phyloP scores from a whole-genome alignment of 2,888 invertebrate species.

The Melieria crassipennis region DNA sequence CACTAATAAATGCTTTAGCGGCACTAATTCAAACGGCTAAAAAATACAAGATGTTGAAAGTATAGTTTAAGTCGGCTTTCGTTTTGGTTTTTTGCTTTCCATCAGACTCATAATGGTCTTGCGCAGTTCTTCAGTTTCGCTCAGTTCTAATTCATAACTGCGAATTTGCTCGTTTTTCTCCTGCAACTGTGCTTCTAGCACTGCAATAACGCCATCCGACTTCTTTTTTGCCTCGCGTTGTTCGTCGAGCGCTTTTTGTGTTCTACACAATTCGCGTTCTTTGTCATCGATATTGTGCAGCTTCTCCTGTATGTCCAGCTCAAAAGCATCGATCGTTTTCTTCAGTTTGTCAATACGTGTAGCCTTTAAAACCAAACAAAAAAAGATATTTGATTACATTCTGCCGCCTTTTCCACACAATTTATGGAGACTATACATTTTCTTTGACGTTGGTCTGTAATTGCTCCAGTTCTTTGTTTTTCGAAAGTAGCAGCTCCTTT shows the following conservation, averaged over 20 bases:
- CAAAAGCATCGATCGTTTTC: constrained; percentile 59
- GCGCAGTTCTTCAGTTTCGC: constrained; percentile 63
- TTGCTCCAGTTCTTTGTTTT: constrained; percentile 54
- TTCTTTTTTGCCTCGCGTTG: constrained; percentile 61
- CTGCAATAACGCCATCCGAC: constrained; percentile 60
- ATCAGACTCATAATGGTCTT: constrained; percentile 64
- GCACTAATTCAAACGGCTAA: constrained; percentile 23
- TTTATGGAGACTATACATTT: constrained; percentile 35
- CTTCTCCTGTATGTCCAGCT: constrained; percentile 60
- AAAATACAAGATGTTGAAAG: not conserved
- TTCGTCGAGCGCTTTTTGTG: constrained; percentile 59
- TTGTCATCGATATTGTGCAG: constrained; percentile 57
- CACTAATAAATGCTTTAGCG: constrained; percentile 15
- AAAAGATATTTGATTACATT: not conserved
- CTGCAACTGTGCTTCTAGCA: constrained; percentile 60
- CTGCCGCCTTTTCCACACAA: too few relatives aligned
- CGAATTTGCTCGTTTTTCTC: constrained; percentile 63
- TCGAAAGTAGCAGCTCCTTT: constrained; percentile 48
- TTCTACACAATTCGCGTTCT: constrained; percentile 58
- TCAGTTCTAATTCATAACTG: constrained; percentile 58
- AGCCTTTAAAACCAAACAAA: constrained; percentile 38
- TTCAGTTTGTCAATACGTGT: constrained; percentile 61
- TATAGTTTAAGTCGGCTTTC: constrained; percentile 44
- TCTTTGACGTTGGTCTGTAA: constrained; percentile 55
- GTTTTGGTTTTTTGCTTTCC: constrained; percentile 64